Percentiles rank a stretch among this genome's conserved stretches.
These are phyloP conservation scores for Athrips mouffetella DNA, from an alignment of 2,888 invertebrate species.

Conservation along the genomic window DNA sequence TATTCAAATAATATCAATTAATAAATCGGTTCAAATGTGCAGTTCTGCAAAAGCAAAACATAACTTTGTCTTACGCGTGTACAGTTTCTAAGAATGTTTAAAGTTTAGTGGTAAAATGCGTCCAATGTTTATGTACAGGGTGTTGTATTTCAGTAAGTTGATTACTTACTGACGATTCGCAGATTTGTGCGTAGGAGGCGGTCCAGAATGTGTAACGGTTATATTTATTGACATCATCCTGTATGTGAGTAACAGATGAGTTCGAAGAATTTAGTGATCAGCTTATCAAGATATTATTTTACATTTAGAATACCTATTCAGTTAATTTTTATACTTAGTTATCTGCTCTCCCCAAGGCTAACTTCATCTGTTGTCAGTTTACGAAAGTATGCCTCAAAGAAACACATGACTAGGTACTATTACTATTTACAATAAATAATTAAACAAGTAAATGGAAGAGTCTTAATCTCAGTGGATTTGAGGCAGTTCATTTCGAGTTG, in stretches of 20 bases:
- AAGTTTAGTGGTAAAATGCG: neutral
- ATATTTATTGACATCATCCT: conserved; percentile 8
- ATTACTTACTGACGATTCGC: conserved; percentile 14
- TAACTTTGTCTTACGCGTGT: neutral
- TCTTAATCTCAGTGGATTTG: no score
- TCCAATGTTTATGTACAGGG: conserved; percentile 26
- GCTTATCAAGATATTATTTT: neutral
- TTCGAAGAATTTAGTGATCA: neutral
- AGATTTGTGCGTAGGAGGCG: conserved; percentile 28
- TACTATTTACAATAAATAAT: no score
- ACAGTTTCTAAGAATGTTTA: conserved; percentile 1
- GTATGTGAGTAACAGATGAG: neutral
- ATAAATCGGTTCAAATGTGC: neutral
- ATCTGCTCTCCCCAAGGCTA: no score
- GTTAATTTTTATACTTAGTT: neutral
- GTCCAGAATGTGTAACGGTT: neutral
- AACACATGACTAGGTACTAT: no score
- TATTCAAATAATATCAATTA: no score
- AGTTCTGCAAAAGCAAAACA: neutral
- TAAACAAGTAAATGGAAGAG: no score
- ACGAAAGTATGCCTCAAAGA: no score
- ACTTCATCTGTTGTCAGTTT: no score
- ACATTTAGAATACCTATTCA: neutral
- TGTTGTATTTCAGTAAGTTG: conserved; percentile 27
- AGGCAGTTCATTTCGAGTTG: no score